These are phyloP conservation scores for Gnatocerus cornutus DNA, from an alignment of 2,888 invertebrate species.

Conservation along the genomic window DNA sequence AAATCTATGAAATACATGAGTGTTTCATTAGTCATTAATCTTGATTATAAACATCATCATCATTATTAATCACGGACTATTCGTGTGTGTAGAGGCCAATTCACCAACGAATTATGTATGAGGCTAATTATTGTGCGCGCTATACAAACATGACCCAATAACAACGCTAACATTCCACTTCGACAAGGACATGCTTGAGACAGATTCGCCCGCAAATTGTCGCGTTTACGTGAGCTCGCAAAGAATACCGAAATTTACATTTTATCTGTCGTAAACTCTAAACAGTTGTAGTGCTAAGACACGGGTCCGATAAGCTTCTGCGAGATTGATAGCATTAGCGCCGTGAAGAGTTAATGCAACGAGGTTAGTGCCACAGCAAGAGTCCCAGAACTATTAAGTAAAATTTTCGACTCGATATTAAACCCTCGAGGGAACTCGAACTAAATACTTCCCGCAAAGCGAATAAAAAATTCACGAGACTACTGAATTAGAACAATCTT, in stretches of 20 bases:
- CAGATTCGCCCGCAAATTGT: conserved; percentile 1
- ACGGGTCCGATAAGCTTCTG: no score
- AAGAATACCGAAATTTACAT: background rate
- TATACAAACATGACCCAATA: conserved; percentile 12
- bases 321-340: no score
- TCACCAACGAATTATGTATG: conserved; percentile 34
- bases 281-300: no score
- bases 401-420: no score
- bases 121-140: conserved; percentile 28
- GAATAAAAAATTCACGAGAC: no score
- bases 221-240: background rate
- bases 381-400: no score
- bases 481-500: no score
- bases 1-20: conserved; percentile 38
- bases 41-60: conserved; percentile 44
- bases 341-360: no score
- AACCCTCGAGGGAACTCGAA: no score
- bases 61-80: conserved; percentile 45
- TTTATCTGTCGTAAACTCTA: background rate
- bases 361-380: no score
- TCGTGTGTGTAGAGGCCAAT: conserved; percentile 30
- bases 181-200: conserved; percentile 20
- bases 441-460: no score
- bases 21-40: conserved; percentile 43
- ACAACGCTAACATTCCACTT: conserved; percentile 13